These are phyloP conservation scores for Drosophila kanapiae DNA, from an alignment of 1,140 invertebrate species.

Conservation along the genomic window DNA sequence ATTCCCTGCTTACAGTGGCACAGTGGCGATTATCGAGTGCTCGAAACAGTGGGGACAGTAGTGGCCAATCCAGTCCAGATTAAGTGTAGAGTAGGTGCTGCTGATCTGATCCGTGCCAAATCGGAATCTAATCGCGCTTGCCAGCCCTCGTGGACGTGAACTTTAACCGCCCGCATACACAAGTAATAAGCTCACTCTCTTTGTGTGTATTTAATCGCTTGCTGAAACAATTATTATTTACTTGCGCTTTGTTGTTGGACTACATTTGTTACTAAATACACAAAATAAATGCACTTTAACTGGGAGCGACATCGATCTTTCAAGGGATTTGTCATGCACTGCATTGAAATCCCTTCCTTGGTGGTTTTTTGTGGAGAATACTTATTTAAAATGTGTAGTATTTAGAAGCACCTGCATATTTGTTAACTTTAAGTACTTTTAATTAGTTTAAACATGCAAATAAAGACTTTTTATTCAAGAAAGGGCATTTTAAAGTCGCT, in stretches of 20 bases:
- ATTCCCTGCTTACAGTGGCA: conserved; percentile 16
- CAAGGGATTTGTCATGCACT: not conserved
- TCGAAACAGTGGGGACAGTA: conserved; percentile 2
- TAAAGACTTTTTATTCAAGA: accelerated
- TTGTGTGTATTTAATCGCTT: conserved; percentile 55
- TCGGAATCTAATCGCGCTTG: conserved; percentile 59
- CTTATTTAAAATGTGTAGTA: accelerated
- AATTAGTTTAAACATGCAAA: accelerated
- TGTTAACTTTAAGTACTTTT: no score
- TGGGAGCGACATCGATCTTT: no score
- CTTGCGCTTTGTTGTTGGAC: conserved; percentile 42
- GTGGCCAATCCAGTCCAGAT: conserved; percentile 22
- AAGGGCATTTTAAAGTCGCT: not conserved
- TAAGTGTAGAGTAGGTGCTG: conserved; percentile 33
- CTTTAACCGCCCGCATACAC: conserved; percentile 60
- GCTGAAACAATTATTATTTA: conserved; percentile 42
- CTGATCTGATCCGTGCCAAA: conserved; percentile 51
- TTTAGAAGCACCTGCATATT: accelerated
- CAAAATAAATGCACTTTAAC: conserved; percentile 12
- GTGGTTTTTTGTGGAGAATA: not conserved
- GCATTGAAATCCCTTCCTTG: not conserved
- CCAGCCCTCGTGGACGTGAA: conserved; percentile 45
- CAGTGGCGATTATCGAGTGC: conserved; percentile 15
- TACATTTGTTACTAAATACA: conserved; percentile 38
- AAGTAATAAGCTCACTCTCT: conserved; percentile 20